Evolutionary conservation across 2,797 vertebrate genomes (phyloP).

Genomic region (Lophotriccus pileatus): DNA sequence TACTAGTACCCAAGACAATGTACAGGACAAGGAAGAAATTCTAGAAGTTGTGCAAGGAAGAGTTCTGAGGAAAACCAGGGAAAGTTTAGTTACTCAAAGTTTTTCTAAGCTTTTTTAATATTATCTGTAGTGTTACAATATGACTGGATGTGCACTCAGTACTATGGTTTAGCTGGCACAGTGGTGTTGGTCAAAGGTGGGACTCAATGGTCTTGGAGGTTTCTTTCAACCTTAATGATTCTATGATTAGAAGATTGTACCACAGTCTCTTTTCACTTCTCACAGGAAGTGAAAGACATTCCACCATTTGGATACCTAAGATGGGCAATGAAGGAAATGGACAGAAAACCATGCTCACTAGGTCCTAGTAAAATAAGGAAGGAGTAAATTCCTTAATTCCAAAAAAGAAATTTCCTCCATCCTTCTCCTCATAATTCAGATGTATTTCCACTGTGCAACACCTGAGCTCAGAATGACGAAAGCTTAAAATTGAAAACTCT

Average conservation of each 20-base stretch:
- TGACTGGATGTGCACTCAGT: not conserved
- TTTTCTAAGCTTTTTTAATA: not conserved
- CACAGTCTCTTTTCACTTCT: not conserved
- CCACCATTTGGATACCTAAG: not conserved
- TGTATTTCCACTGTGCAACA: not conserved
- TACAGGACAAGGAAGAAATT: not conserved
- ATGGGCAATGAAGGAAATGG: not conserved
- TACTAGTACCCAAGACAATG: not conserved
- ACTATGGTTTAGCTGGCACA: not conserved
- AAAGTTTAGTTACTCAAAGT: not conserved
- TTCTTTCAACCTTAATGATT: not conserved
- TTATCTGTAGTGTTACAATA: not conserved
- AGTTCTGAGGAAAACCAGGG: not conserved
- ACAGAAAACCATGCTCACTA: not conserved
- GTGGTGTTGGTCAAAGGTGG: not conserved
- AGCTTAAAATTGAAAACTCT: not conserved
- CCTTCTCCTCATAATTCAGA: not conserved
- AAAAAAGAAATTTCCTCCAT: not conserved
- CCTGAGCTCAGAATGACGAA: not conserved
- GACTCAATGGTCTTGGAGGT: not conserved
- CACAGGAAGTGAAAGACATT: not conserved
- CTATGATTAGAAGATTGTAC: not conserved
- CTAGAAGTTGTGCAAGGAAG: not conserved
- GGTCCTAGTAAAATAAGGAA: not conserved
- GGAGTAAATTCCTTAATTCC: not conserved